Evolutionary conservation across 2,797 vertebrate genomes (phyloP), one percentile per base, ranked within the genome.

Genomic region (Macrochelys suwanniensis): DNA sequence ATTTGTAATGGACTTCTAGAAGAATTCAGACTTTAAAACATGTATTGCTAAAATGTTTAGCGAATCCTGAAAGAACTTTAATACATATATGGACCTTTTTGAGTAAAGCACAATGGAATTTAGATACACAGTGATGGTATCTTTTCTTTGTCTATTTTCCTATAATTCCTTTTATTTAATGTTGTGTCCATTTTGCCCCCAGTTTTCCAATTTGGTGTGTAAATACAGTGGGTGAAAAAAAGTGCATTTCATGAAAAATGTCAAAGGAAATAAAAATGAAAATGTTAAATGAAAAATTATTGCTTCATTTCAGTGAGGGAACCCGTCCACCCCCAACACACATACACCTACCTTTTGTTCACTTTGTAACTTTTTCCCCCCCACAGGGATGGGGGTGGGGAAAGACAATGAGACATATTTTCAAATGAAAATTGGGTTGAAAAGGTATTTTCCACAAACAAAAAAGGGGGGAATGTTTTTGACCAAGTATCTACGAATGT

Each of bases 1-100:
- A 1, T 0, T 0, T 57, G 2, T 33, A 45, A 49, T 53, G 54
- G 83, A 74, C 1, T 90, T 80, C 54, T 42, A 12, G 33, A 54
- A 25, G 11, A 61, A 47, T 6, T 77, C 5, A 12, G 65, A 54
- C 87, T 49, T 77, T 15, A 71, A 37, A 37, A 77, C n/a, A 25
- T 49, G 13, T 77, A 49, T 49, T 77, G 74, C 42, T 47, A 71
- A 76, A 77, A 77, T 49, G 25, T 77, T 77, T 76, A 76, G 28
- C 6, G 6, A 76, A 76, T 47, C 74, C 23, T 28, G 45, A 47
- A 76, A 26, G 25, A 76, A 45, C 23, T 31, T 12, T 76, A n/a
- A 68, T 21, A 37, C 15, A 2, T 37, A 19, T 68, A 37, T 11
- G 8, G n/a, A 68, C 17, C 17, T 68, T 68, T 68, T 23, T 37